Evolutionary conservation across 1,140 invertebrate species (phyloP).

Genomic region (Drosophila bifasciata): DNA sequence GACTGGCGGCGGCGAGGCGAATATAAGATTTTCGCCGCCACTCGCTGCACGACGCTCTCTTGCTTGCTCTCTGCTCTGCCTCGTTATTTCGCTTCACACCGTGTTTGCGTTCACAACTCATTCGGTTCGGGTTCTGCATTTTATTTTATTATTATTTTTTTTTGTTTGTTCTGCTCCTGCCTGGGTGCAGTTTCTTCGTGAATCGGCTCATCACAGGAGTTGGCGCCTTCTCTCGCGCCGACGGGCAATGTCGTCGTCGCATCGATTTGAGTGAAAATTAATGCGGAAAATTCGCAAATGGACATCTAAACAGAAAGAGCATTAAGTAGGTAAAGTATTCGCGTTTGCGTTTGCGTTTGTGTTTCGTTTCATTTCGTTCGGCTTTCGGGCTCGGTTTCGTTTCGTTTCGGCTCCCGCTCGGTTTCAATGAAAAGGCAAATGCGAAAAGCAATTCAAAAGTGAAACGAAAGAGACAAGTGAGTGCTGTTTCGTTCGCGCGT

Average conservation of each 20-base stretch:
- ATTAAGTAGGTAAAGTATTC: conserved; percentile 71
- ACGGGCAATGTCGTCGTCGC: too few species aligned
- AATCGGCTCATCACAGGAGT: conserved; percentile 18
- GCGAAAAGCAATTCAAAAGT: conserved; percentile 49
- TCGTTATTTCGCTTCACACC: conserved; percentile 80
- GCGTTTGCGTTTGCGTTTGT: conserved; percentile 52
- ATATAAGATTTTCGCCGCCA: conserved; percentile 20
- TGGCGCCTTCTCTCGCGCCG: conserved; percentile 6
- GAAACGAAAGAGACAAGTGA: conserved; percentile 53
- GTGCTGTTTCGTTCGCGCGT: conserved; percentile 42
- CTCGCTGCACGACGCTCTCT: conserved; percentile 46
- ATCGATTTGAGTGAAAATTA: conserved; percentile 45
- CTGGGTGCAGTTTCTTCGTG: conserved; percentile 56
- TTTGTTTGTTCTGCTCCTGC: conserved; percentile 74
- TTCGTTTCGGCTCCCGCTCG: conserved; percentile 9
- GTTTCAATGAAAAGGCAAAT: conserved; percentile 37
- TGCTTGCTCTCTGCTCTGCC: conserved; percentile 70
- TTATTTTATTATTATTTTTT: conserved; percentile 82
- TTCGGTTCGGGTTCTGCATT: conserved; percentile 79
- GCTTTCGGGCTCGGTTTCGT: conserved; percentile 21
- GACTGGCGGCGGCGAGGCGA: conserved; percentile 54
- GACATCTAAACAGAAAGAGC: conserved; percentile 68
- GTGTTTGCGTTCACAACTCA: conserved; percentile 81
- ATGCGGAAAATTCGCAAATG: conserved; percentile 78
- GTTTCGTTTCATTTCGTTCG: conserved; percentile 22